Conservation (phyloP, 2,797 vertebrate genomes). For the Hapalemur alaotrensis region DNA sequence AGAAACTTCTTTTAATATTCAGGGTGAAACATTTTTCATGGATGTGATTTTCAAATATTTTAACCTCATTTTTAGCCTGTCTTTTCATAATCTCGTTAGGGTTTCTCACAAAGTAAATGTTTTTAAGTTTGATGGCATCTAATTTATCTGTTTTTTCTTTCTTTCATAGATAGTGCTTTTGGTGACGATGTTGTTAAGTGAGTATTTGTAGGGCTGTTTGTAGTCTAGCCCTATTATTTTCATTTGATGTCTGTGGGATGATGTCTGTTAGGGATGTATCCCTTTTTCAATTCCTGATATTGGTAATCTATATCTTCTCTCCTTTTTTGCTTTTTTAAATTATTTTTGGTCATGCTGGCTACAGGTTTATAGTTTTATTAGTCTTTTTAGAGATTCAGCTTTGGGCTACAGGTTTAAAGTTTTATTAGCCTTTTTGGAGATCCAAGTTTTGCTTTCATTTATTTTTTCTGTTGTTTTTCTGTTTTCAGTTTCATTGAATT, state of each 20-base stretch:
- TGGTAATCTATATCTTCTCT: background rate
- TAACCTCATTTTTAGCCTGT: background rate
- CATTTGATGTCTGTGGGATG: background rate
- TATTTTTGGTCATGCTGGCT: background rate
- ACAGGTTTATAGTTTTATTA: background rate
- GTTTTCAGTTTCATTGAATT: background rate
- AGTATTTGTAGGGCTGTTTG: background rate
- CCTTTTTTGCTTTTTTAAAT: background rate
- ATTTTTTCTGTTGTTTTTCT: background rate
- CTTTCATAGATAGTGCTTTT: background rate
- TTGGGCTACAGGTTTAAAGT: no score
- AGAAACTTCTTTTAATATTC: background rate
- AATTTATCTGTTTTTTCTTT: background rate
- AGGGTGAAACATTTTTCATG: background rate
- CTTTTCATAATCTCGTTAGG: background rate
- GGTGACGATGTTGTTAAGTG: background rate
- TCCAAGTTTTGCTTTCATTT: background rate
- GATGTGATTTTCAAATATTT: background rate
- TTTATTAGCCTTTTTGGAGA: no score
- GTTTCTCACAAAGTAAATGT: background rate
- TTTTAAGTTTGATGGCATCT: background rate
- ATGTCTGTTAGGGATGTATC: background rate
- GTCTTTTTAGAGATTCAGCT: background rate
- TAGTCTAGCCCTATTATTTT: background rate
- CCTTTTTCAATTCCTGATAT: background rate